phyloP scores from a whole-genome alignment of 2,797 vertebrate species.

The Coilia nasus region DNA sequence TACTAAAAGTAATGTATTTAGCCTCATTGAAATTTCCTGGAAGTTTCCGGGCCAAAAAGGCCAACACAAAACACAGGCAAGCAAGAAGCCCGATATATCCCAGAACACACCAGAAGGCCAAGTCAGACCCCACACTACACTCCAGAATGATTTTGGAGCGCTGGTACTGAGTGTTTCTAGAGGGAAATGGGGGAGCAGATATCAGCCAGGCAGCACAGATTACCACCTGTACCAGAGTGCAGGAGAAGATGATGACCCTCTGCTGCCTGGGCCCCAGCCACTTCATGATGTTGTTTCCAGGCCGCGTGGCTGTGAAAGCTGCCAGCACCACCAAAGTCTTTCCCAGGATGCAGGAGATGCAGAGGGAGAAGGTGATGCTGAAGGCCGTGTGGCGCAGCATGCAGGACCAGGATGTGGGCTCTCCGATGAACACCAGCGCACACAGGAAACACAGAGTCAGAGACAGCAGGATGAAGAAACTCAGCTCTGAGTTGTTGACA shows the following conservation, averaged over 20 bases:
- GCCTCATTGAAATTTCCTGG: conserved; percentile 78
- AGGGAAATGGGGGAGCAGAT: conserved; percentile 65
- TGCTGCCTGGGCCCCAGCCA: conserved; percentile 75
- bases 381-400: conserved; percentile 76
- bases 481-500: conserved; percentile 77
- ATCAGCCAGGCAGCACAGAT: conserved; percentile 73
- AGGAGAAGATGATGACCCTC: conserved; percentile 69
- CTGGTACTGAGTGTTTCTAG: conserved; percentile 66
- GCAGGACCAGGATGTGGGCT: conserved; percentile 76
- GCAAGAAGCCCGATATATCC: conserved; percentile 75
- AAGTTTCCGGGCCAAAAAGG: conserved; percentile 73
- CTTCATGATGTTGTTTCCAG: conserved; percentile 75
- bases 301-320: conserved; percentile 73
- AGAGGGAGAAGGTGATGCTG: conserved; percentile 77
- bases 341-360: conserved; percentile 75
- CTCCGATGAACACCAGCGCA: conserved; percentile 72
- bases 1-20: conserved; percentile 78
- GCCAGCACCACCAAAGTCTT: conserved; percentile 77
- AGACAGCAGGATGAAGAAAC: conserved; percentile 72
- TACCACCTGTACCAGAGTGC: conserved; percentile 70
- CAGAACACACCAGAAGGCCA: conserved; percentile 75
- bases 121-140: conserved; percentile 73
- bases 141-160: conserved; percentile 74
- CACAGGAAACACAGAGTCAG: conserved; percentile 74
- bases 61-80: conserved; percentile 71